Base-by-base conservation (phyloP, 2,113 vertebrate species). In the Sturnus vulgaris region DNA sequence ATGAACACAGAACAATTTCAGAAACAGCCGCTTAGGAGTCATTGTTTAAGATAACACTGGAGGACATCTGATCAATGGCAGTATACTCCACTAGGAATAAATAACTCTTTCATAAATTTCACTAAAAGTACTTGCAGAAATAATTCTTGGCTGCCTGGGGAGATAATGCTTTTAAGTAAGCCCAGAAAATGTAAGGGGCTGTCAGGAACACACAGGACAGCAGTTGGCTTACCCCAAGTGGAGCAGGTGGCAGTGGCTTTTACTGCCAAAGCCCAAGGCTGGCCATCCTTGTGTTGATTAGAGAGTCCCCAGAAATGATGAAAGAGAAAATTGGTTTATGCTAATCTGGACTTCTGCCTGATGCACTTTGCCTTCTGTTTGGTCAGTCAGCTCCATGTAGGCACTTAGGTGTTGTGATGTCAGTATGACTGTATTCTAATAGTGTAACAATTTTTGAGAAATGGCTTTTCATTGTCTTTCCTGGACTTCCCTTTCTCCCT, bases 341-440 rank as follows among this genome's bases (percentile, higher is more conserved):
- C 37, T 63, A 8, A 52, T 77, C 31, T 56, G 25, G 31, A n/a
- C 25, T 91, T 72, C 40, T 82, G n/a, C 20, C 13, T 27, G 30
- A 30, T 33, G 23, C 23, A 1, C n/a, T 81, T 82, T 9, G 19
- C 9, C 30, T 60, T 81, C 33, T 75, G 22, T 73, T 95, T 55
- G 30, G 15, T 76, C 20, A 42, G 24, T 31, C 25, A 52, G 12
- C 33, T 88, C 30, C 16, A 12, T 66, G 35, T 35, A 25, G n/a
- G 28, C 37, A 8, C 40, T 68, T 52, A 8, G 0, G 0, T 22
- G 10, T 42, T 42, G 28, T 68, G 46, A 44, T 56, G 31, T 61
- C 18, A 15, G 23, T 73, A 12, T 85, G 46, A 22, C 17, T 82
- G 1, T 66, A 5, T 72, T 93, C 49, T 69, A n/a, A 15, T 81